Evolutionary conservation across 2,888 invertebrate genomes (phyloP).

Genomic region (Phrixothrix hirtus): DNA sequence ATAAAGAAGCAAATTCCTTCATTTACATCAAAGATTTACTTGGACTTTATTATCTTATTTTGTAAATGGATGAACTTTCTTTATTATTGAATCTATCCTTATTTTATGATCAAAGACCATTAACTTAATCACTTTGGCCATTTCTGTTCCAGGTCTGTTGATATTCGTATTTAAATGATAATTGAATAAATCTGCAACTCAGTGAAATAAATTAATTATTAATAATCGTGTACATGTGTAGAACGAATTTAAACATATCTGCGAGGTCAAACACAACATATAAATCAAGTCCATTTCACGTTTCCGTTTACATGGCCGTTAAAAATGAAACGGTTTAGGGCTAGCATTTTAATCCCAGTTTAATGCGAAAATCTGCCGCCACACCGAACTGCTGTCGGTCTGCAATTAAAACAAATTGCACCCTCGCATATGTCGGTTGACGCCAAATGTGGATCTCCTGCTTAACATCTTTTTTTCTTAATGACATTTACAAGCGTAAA

Average conservation of each 20-base stretch:
- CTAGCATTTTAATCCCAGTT: conserved; percentile 33
- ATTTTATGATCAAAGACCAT: too few relatives aligned
- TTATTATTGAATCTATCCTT: too few relatives aligned
- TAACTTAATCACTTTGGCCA: too few relatives aligned
- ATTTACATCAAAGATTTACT: too few relatives aligned
- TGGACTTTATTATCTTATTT: too few relatives aligned
- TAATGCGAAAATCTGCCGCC: conserved; percentile 33
- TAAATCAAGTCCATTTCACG: conserved; percentile 31
- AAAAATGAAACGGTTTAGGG: conserved; percentile 33
- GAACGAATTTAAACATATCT: conserved; percentile 11
- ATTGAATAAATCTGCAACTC: too few relatives aligned
- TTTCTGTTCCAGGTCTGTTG: too few relatives aligned
- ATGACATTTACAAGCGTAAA: conserved; percentile 24
- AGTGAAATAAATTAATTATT: background rate
- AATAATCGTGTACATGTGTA: conserved; percentile 17
- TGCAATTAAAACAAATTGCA: conserved; percentile 34
- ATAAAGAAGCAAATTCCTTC: too few relatives aligned
- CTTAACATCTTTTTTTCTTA: conserved; percentile 26
- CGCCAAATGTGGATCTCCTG: conserved; percentile 27
- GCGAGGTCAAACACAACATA: conserved; percentile 21
- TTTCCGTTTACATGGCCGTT: conserved; percentile 34
- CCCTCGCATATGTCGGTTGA: conserved; percentile 30
- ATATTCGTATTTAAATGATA: too few relatives aligned
- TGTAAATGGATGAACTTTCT: too few relatives aligned
- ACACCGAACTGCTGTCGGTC: conserved; percentile 26